Evolutionary conservation across 2,113 vertebrate species (phyloP), one percentile per base, ranked within the genome.

Genomic region (Balaeniceps rex): DNA sequence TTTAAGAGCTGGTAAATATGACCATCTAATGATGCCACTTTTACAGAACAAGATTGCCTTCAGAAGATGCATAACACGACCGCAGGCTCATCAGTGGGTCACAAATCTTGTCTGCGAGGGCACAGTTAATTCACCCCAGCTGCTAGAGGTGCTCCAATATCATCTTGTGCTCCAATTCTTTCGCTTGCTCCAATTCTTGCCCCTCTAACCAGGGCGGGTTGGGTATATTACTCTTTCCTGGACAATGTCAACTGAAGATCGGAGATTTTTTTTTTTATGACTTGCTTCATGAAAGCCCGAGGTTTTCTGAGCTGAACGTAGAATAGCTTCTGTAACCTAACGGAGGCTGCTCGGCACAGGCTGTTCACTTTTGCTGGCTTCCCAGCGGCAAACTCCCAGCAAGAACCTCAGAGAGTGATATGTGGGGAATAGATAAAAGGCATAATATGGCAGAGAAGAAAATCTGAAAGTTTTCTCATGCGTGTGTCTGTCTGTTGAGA

Each of bases 401-500:
- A 74, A 95, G 91, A 91, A 29, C 79, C 82, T 97, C 55, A 3
- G 58, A 95, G 84, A 86, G 63, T 70, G 91, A 86, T 93, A 95
- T 3, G 13, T 78, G 71, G 24, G 80, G 79, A 85, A 88, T 29
- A 94, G 87, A 95, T 94, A 93, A 92, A 78, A 93, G 65, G 36
- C 72, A 72, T 87, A 81, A 90, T 83, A 75, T 7, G 34, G 38
- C 87, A 93, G 94, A 81, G 75, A 60, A 80, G 88, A 92, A 90
- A 95, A 87, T 80, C 89, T 77, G 87, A 85, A 88, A 36, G 88
- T 86, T 97, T 94, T 60, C 63, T 95, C 71, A 51, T 89, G 87
- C 0, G 0, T 83, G 28, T 82, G 23, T 83, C 91, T 93, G 58
- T 89, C 87, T 90, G 51, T 77, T 88, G 78, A 91, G 93, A 93